Conservation (phyloP, 2,113 vertebrate genomes). For the Entomyzon cyanotis region DNA sequence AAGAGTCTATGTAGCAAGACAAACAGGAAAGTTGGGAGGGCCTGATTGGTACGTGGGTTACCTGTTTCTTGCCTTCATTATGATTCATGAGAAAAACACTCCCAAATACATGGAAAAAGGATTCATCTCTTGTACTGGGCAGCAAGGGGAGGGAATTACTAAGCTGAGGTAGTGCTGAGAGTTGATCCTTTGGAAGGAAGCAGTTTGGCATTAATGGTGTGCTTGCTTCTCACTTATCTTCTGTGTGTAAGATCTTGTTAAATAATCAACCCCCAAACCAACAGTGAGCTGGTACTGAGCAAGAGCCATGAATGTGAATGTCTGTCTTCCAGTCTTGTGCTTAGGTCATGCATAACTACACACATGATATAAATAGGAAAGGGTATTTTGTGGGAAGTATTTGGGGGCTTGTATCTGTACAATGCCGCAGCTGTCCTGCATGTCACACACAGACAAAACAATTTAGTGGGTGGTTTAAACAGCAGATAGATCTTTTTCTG, state of each 20-base stretch:
- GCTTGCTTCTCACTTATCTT: neutral
- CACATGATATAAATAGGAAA: neutral
- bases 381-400: neutral
- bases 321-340: neutral
- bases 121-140: neutral
- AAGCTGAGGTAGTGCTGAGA: rapidly evolving
- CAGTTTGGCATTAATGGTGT: neutral
- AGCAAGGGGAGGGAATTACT: neutral
- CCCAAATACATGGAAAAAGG: neutral
- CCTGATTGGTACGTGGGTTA: neutral
- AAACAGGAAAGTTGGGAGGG: neutral
- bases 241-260: neutral
- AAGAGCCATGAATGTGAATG: neutral
- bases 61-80: neutral
- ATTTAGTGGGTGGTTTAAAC: neutral
- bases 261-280: neutral
- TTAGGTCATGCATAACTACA: neutral
- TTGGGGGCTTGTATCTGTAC: neutral
- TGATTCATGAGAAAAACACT: neutral
- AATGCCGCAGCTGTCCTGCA: neutral
- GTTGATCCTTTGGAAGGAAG: neutral
- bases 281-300: neutral
- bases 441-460: neutral
- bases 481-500: neutral
- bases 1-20: neutral